A percentile compares a stretch with the other conserved stretches of the same genome.
Evolutionary conservation across 2,888 invertebrate species (phyloP).

Genomic region (Lepidochitona cinerea): DNA sequence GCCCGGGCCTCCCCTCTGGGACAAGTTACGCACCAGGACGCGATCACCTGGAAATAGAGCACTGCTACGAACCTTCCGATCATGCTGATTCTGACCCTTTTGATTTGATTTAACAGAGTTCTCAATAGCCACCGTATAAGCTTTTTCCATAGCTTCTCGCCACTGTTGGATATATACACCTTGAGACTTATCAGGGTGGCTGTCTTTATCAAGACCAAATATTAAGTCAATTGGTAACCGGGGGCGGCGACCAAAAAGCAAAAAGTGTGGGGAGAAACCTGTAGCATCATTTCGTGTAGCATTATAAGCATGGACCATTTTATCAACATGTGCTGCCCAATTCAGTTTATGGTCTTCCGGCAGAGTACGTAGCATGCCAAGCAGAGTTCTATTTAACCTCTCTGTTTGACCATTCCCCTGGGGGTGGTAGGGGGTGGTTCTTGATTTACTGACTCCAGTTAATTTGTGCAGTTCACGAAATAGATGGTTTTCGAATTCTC

Average conservation of each 20-base stretch:
- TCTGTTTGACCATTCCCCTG: not conserved
- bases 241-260: not conserved
- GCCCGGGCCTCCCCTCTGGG: not conserved
- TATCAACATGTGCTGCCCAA: not conserved
- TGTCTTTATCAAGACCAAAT: not conserved
- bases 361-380: not conserved
- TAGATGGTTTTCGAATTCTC: conserved; percentile 9
- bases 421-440: not conserved
- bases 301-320: not conserved
- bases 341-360: not conserved
- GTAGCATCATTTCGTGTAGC: not conserved
- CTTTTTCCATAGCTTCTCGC: not conserved
- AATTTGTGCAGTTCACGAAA: not conserved
- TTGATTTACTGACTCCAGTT: not conserved
- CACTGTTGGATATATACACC: not conserved
- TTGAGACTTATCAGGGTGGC: not conserved
- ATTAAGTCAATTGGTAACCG: not conserved
- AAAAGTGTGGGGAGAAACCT: not conserved
- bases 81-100: not conserved
- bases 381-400: not conserved
- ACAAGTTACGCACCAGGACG: conserved; percentile 7
- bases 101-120: not conserved
- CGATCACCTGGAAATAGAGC: not conserved
- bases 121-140: not conserved
- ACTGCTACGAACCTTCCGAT: not conserved